Conservation (phyloP, 1,140 invertebrate genomes). For the Dreissena rostriformis region DNA sequence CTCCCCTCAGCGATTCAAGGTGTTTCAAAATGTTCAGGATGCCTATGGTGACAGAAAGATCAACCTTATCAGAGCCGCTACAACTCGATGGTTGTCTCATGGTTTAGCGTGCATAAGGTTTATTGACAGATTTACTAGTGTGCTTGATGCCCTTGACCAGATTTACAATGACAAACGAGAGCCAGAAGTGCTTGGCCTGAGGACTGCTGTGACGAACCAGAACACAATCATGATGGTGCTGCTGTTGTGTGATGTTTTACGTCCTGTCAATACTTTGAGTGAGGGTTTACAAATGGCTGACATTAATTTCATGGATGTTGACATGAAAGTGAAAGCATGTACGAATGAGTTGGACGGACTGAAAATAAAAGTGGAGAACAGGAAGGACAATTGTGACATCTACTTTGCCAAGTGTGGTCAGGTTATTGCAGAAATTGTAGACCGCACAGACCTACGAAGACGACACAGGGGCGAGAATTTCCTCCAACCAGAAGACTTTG, state of each 20-base stretch:
- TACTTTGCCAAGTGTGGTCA: not conserved
- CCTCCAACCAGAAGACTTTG: too few species aligned
- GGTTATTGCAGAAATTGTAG: not conserved
- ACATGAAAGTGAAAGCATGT: not conserved
- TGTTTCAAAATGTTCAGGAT: not conserved
- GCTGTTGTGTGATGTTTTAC: conserved; percentile 29
- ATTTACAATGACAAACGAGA: conserved; percentile 10
- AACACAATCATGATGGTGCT: conserved; percentile 13
- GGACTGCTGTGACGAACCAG: conserved; percentile 15
- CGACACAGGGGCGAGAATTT: too few species aligned
- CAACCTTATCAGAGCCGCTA: not conserved
- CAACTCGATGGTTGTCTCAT: not conserved
- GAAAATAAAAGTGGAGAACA: not conserved
- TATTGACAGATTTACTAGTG: too few species aligned
- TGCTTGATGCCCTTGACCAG: conserved; percentile 25
- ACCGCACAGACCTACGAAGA: not conserved
- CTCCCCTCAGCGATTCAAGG: not conserved
- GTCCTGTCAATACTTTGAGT: conserved; percentile 11
- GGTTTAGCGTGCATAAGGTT: conserved; percentile 1
- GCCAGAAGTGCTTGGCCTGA: conserved; percentile 16
- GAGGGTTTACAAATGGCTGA: not conserved
- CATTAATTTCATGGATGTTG: conserved; percentile 16
- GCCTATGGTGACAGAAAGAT: conserved; percentile 3
- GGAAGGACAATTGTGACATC: not conserved
- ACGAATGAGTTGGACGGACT: not conserved